Percentiles rank a stretch among this genome's conserved stretches.
These are phyloP conservation scores for Lasioglossum oenotherae DNA, from an alignment of 2,888 invertebrate genomes.

Conservation along the genomic window DNA sequence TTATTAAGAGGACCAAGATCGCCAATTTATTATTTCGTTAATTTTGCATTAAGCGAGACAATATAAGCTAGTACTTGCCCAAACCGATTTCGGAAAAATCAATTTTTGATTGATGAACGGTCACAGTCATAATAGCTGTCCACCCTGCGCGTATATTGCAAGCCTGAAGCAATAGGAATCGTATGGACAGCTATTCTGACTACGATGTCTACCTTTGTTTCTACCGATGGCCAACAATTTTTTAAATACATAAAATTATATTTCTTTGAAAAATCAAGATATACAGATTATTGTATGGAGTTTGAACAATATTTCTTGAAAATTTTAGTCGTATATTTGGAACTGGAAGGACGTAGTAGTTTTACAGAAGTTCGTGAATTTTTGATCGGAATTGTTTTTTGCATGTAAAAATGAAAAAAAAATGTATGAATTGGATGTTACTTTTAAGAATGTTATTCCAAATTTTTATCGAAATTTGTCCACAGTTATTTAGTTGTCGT, in stretches of 20 bases:
- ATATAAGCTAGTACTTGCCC: too few relatives aligned
- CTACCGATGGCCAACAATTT: too few relatives aligned
- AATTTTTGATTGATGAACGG: not conserved
- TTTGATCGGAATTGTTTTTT: not conserved
- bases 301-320: too few relatives aligned
- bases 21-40: too few relatives aligned
- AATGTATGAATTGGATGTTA: too few relatives aligned
- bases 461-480: not conserved
- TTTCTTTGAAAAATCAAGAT: too few relatives aligned
- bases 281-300: too few relatives aligned
- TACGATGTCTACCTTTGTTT: not conserved
- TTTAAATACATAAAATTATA: too few relatives aligned
- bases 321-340: too few relatives aligned
- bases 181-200: not conserved
- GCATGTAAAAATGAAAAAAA: not conserved
- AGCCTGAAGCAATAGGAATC: not conserved
- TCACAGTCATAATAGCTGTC: not conserved
- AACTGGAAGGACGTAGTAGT: not conserved
- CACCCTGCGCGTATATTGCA: not conserved
- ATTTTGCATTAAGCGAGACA: too few relatives aligned
- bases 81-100: not conserved
- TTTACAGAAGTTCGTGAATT: not conserved
- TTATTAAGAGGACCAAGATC: too few relatives aligned
- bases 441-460: not conserved
- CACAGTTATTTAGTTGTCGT: not conserved